Percentiles rank a stretch among this genome's conserved stretches.
Evolutionary conservation across 1,140 invertebrate species (phyloP).

Genomic region (Solen grandis): DNA sequence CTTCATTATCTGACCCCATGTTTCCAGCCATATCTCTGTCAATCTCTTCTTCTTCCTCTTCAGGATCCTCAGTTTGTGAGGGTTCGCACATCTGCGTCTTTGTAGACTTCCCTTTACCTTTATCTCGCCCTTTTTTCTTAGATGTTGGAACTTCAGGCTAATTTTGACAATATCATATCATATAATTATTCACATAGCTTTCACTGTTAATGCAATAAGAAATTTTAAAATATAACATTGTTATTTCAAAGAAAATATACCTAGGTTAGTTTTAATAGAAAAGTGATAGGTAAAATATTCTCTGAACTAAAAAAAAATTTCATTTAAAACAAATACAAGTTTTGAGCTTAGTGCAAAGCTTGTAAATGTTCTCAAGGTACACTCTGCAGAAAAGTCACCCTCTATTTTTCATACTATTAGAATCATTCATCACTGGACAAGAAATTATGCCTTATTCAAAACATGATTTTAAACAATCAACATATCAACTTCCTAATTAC

Average conservation of each 20-base stretch:
- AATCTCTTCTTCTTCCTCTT: slow-evolving; percentile 13
- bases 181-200: background rate
- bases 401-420: too few relatives aligned
- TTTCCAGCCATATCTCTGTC: slow-evolving; percentile 35
- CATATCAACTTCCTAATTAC: too few relatives aligned
- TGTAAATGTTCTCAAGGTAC: too few relatives aligned
- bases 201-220: background rate
- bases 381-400: too few relatives aligned
- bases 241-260: background rate
- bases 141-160: background rate
- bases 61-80: background rate
- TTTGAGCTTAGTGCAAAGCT: too few relatives aligned
- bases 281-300: too few relatives aligned
- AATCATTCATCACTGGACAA: too few relatives aligned
- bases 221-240: background rate
- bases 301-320: too few relatives aligned
- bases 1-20: background rate
- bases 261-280: too few relatives aligned
- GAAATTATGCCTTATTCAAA: too few relatives aligned
- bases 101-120: background rate
- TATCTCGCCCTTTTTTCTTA: background rate
- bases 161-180: background rate
- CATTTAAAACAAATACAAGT: too few relatives aligned
- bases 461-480: too few relatives aligned
- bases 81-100: background rate